A percentile compares a stretch with the other conserved stretches of the same genome.
These are phyloP conservation scores for Lagopus muta DNA, from an alignment of 2,113 vertebrate genomes.

Conservation along the genomic window DNA sequence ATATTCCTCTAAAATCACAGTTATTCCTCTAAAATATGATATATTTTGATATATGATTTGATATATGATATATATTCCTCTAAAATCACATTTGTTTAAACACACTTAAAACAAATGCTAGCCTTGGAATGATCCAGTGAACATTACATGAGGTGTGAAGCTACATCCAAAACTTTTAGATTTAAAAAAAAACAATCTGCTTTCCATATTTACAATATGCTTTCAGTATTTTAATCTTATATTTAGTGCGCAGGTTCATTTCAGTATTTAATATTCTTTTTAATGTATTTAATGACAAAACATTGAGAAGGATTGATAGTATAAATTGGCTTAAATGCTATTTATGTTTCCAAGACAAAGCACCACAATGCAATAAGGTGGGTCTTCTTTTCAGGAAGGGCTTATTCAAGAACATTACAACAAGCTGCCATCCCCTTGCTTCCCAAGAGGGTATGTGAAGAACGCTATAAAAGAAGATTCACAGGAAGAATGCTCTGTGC, in stretches of 20 bases:
- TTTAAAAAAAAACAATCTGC: background rate
- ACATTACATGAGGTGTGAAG: background rate
- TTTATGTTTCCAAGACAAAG: background rate
- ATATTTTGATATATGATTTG: no score
- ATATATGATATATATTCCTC: background rate
- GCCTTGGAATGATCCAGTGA: background rate
- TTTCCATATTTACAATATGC: background rate
- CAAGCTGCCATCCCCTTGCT: constrained; percentile 91
- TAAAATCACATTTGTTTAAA: no score
- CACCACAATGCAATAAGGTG: background rate
- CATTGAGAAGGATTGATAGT: background rate
- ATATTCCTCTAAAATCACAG: background rate
- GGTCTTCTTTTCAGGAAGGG: constrained; percentile 79
- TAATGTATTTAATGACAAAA: background rate
- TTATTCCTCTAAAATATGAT: no score
- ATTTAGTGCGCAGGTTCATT: background rate
- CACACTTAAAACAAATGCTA: background rate
- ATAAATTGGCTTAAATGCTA: background rate
- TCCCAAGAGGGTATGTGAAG: constrained; percentile 87
- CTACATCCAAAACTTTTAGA: background rate
- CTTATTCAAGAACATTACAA: constrained; percentile 95
- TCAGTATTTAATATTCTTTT: background rate
- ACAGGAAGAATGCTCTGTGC: constrained; percentile 96
- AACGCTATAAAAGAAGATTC: constrained; percentile 88
- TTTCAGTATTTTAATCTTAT: background rate